Percentiles rank a stretch among this genome's conserved stretches.
phyloP scores from a whole-genome alignment of 2,888 invertebrate genomes.

The Conomelus anceps region DNA sequence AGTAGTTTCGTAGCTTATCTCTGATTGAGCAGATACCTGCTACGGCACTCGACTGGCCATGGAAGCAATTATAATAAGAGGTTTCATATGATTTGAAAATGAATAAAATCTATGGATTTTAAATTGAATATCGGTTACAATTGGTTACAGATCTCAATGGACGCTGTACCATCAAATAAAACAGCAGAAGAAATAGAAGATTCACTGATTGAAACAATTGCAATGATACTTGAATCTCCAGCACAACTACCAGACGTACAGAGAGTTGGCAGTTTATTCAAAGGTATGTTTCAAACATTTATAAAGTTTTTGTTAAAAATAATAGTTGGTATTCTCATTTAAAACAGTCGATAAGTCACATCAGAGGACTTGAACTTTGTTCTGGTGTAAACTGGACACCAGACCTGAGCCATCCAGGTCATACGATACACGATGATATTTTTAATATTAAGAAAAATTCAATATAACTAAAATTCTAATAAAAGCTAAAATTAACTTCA shows the following conservation, averaged over 20 bases:
- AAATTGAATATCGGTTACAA: neutral
- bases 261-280: neutral
- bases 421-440: too few relatives aligned
- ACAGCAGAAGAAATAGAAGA: slow-evolving; percentile 14
- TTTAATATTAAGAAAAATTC: too few relatives aligned
- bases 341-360: too few relatives aligned
- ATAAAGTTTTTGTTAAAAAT: neutral
- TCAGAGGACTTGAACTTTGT: too few relatives aligned
- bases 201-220: slow-evolving; percentile 6
- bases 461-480: too few relatives aligned
- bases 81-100: neutral
- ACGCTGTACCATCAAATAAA: neutral
- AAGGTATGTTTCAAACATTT: neutral
- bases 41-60: neutral
- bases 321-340: too few relatives aligned
- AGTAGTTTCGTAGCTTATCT: too few relatives aligned
- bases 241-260: slow-evolving; percentile 19
- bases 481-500: too few relatives aligned
- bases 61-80: neutral
- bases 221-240: slow-evolving; percentile 19
- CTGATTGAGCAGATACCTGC: too few relatives aligned
- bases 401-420: too few relatives aligned
- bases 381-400: too few relatives aligned
- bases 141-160: slow-evolving; percentile 2
- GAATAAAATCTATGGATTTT: too few relatives aligned